Conservation (phyloP, 2,113 vertebrate genomes). For the Spizaetus ornatus region DNA sequence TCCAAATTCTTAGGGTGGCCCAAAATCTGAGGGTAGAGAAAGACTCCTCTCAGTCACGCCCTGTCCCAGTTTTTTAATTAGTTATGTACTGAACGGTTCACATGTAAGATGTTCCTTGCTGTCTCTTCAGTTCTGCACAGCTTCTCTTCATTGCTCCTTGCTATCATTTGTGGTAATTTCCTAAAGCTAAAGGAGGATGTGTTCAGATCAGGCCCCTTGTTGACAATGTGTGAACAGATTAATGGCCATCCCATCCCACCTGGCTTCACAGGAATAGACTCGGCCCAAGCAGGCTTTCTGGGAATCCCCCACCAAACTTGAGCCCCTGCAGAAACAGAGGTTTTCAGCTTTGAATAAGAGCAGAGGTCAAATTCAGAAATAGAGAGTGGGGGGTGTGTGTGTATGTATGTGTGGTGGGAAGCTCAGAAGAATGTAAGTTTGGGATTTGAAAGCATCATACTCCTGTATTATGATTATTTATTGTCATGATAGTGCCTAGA, state of each 20-base stretch:
- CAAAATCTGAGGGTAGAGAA: background rate
- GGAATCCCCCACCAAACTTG: background rate
- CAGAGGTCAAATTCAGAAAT: constrained; percentile 27
- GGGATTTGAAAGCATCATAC: background rate
- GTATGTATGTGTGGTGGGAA: background rate
- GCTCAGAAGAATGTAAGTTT: constrained; percentile 40
- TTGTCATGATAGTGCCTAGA: background rate
- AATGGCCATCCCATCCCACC: constrained; percentile 10
- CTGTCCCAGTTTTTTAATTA: background rate
- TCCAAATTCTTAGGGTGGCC: background rate
- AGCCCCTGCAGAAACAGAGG: constrained; percentile 1
- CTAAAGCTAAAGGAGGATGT: background rate
- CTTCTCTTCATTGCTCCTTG: background rate
- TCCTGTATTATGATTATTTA: constrained; percentile 56
- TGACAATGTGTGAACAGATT: constrained; percentile 64
- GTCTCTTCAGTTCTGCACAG: background rate
- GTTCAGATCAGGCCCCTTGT: background rate
- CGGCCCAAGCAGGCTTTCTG: background rate
- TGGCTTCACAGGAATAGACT: background rate
- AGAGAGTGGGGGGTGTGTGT: background rate
- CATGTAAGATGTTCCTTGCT: background rate
- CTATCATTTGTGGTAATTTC: background rate
- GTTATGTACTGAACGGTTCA: background rate
- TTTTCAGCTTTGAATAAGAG: background rate
- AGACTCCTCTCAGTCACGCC: rapidly evolving